Evolutionary conservation across 2,888 invertebrate species (phyloP), one percentile per base, ranked within the genome.

Genomic region (Frankliniella intonsa): DNA sequence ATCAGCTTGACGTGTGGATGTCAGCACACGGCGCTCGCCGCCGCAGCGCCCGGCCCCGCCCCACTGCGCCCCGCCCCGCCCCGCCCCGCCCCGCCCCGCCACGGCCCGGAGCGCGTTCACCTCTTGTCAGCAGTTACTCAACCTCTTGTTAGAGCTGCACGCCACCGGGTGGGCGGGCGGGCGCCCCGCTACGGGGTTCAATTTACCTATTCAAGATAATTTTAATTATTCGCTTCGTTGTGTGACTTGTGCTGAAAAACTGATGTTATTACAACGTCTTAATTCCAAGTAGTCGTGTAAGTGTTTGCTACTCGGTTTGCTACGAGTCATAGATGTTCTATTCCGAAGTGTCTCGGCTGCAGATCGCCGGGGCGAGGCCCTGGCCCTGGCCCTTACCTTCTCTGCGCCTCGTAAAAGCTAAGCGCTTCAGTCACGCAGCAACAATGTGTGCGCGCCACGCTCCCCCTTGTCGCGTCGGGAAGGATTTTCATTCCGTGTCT

Each of bases 121-220:
- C 69, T 76, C 69, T 76, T 76, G 69, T 76, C 69, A 76, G 69
- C 69, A 76, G 69, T 76, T 76, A 76, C 69, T 76, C 69, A 76
- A 76, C 69, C 22, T 76, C 69, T 76, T 76, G 69, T 76, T 76
- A 76, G 69, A 25, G 69, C 69, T 76, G 69, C 69, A 76, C 69
- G 69, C 69, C 22, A 76, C 69, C 25, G 22, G 19, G 55, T 55
- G 55, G 17, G 38, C 62, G 62, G 7, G 62, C 62, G n/a, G 62
- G 12, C 14, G 62, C 14, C 19, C 62, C 17, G 62, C 62, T 14
- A 8, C 7, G 62, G 62, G 17, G 62, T 19, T 62, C 38, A 38
- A 38, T 38, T 38, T 38, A 38, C 38, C 3, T 38, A 38, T 38
- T 38, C 38, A 38, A 38, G 5, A 38, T 38, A 38, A 38, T 5